A percentile compares a stretch with the other conserved stretches of the same genome.
Conservation (phyloP, 2,113 vertebrate genomes). For the Recurvirostra avosetta region DNA sequence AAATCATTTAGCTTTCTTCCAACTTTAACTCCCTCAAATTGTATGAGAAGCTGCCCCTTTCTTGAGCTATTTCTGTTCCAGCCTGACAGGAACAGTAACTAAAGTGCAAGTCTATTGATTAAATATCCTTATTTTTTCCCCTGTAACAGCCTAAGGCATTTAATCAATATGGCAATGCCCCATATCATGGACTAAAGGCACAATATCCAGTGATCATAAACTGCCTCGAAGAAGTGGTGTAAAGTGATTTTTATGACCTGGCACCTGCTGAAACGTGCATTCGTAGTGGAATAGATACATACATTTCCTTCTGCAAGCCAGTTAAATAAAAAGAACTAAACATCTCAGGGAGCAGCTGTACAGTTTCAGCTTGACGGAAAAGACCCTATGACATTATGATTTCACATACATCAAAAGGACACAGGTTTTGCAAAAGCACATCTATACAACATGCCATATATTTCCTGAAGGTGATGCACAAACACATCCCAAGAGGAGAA, state of each 20-base stretch:
- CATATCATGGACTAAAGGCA: conserved; percentile 24
- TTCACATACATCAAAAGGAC: conserved; percentile 12
- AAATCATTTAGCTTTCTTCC: neutral
- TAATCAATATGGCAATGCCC: conserved; percentile 65
- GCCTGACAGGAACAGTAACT: conserved; percentile 54
- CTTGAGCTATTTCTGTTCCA: conserved; percentile 37
- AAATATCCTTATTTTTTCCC: conserved; percentile 38
- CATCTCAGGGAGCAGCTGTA: neutral
- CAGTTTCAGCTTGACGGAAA: neutral
- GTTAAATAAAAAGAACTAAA: conserved; percentile 19
- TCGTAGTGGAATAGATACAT: neutral
- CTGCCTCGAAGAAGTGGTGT: neutral
- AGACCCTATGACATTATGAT: neutral
- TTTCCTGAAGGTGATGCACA: neutral
- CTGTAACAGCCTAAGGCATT: conserved; percentile 46
- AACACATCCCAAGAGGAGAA: conserved; percentile 6
- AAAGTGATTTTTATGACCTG: conserved; percentile 47
- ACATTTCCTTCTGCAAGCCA: conserved; percentile 14
- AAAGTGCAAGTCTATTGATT: conserved; percentile 62
- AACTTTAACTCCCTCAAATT: neutral
- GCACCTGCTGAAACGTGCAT: neutral
- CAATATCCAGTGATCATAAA: conserved; percentile 42
- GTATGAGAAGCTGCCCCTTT: neutral
- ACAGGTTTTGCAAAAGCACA: neutral
- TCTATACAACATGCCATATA: neutral